phyloP scores from a whole-genome alignment of 2,797 vertebrate genomes.

The Glyptemys insculpta region DNA sequence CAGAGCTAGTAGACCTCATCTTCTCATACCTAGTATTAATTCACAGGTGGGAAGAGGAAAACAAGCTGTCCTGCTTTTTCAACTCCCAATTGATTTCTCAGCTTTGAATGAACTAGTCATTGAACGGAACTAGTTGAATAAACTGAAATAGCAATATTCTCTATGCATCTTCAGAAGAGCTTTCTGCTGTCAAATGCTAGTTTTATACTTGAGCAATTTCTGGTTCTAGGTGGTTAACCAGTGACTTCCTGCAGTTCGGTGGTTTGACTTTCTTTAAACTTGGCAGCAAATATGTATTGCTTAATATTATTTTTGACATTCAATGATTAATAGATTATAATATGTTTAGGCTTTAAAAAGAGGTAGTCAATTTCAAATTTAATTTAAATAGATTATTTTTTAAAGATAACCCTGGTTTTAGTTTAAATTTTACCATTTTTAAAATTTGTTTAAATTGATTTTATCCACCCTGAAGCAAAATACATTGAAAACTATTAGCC shows the following conservation, averaged over 20 bases:
- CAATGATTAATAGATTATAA: not conserved
- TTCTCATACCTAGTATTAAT: too few species aligned
- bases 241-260: not conserved
- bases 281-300: not conserved
- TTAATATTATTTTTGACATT: not conserved
- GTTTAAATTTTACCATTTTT: not conserved
- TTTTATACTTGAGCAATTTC: not conserved
- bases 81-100: not conserved
- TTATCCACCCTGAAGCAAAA: not conserved
- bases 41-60: not conserved
- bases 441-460: not conserved
- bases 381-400: not conserved
- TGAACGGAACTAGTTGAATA: not conserved
- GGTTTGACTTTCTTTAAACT: not conserved
- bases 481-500: not conserved
- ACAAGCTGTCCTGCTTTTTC: not conserved
- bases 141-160: not conserved
- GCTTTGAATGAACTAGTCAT: not conserved
- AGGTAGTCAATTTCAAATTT: not conserved
- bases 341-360: not conserved
- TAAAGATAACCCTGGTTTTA: not conserved
- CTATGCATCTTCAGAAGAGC: not conserved
- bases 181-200: not conserved
- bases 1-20: too few species aligned
- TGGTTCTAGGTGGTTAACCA: not conserved